Percentiles rank a stretch among this genome's conserved stretches.
Evolutionary conservation across 1,140 invertebrate genomes (phyloP).

Genomic region (Mamestra configurata): DNA sequence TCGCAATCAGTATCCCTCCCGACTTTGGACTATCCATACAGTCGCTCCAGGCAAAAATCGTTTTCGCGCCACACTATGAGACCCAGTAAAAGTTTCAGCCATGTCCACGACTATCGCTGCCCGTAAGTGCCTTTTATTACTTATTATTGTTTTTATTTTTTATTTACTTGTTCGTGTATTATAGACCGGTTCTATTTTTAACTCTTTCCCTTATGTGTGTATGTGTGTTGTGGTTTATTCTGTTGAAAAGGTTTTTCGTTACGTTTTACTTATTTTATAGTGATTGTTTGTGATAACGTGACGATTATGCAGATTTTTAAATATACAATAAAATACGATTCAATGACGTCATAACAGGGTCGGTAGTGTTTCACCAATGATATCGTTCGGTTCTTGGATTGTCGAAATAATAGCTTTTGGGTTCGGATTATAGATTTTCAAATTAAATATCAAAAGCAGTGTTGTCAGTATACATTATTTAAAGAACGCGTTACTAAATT

Average conservation of each 20-base stretch:
- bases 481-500: no score
- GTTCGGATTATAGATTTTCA: no score
- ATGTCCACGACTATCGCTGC: slow-evolving; percentile 68
- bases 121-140: slow-evolving; percentile 62
- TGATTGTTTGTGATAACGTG: background rate
- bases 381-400: no score
- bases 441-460: no score
- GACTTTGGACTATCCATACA: slow-evolving; percentile 47
- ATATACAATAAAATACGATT: no score
- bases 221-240: background rate
- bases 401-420: no score
- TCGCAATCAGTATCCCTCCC: slow-evolving; percentile 43
- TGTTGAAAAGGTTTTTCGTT: background rate
- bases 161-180: background rate
- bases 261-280: background rate
- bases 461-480: no score
- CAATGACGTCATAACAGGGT: no score
- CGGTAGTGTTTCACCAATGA: no score
- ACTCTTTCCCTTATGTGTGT: background rate
- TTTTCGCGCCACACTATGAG: slow-evolving; percentile 36
- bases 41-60: slow-evolving; percentile 22
- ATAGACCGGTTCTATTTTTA: slow-evolving; percentile 34
- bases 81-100: slow-evolving; percentile 57
- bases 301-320: no score
- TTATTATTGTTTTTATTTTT: slow-evolving; percentile 35